phyloP scores from a whole-genome alignment of 2,888 invertebrate species.

The Eilema caniola region DNA sequence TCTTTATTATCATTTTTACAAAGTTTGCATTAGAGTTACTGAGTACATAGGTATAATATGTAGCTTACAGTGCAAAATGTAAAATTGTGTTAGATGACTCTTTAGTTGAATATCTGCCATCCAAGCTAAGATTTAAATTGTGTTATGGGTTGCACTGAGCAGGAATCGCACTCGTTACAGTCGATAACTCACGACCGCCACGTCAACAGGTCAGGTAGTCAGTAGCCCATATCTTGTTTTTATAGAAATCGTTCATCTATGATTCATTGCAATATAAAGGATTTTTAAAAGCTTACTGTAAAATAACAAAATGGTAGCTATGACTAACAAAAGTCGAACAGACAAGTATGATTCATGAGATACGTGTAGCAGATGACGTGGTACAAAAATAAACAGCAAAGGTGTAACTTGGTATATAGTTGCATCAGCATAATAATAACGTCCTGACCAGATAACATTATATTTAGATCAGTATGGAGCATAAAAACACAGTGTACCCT shows the following conservation, averaged over 20 bases:
- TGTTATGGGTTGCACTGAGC: no score
- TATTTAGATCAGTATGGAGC: not conserved
- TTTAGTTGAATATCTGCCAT: no score
- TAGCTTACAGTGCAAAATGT: no score
- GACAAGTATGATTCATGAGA: constrained; percentile 3
- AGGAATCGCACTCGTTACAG: not conserved
- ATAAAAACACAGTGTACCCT: not conserved
- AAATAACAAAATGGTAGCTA: not conserved
- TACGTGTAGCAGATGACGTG: constrained; percentile 10
- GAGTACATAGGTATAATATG: no score
- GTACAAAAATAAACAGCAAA: not conserved
- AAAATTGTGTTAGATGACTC: no score
- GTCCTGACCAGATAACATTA: not conserved
- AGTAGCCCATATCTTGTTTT: not conserved
- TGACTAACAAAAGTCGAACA: constrained; percentile 1
- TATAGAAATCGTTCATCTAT: not conserved
- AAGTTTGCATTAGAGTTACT: no score
- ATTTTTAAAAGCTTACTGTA: not conserved
- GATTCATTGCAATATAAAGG: not conserved
- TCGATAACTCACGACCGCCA: not conserved
- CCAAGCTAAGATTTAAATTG: no score
- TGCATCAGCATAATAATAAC: constrained; percentile 9
- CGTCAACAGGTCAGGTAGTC: not conserved
- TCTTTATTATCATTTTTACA: no score
- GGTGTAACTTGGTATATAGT: not conserved